phyloP scores from a whole-genome alignment of 2,888 invertebrate genomes.

The Phorcus lineatus region DNA sequence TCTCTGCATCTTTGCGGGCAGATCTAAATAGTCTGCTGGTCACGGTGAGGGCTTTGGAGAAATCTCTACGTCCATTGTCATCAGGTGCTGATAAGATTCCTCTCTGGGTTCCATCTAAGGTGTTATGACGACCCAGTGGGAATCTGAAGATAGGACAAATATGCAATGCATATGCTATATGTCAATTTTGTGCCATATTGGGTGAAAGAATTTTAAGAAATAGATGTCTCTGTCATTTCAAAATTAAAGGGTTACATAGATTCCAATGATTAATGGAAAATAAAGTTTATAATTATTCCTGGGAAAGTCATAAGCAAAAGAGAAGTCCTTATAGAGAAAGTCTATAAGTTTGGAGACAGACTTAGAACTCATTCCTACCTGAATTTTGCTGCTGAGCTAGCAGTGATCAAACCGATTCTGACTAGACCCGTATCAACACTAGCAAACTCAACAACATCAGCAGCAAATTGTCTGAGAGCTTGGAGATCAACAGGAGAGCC shows the following conservation, averaged over 20 bases:
- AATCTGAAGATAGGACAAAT: constrained; percentile 33
- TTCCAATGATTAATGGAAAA: too few relatives aligned
- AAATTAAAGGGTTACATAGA: too few relatives aligned
- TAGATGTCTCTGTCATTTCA: too few relatives aligned
- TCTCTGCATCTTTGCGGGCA: constrained; percentile 51
- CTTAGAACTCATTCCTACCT: constrained; percentile 31
- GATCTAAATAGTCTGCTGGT: constrained; percentile 42
- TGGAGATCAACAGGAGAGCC: constrained; percentile 37
- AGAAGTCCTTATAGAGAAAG: neutral
- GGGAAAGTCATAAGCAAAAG: neutral
- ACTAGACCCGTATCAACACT: constrained; percentile 57
- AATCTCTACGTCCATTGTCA: constrained; percentile 31
- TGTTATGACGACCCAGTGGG: constrained; percentile 38
- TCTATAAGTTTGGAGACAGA: too few relatives aligned
- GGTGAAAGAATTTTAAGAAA: too few relatives aligned
- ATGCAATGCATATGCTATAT: neutral
- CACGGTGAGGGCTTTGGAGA: constrained; percentile 31
- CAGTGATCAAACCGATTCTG: constrained; percentile 69
- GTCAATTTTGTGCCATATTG: neutral
- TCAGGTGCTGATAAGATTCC: constrained; percentile 18
- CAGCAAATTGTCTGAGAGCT: constrained; percentile 45
- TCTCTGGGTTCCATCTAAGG: constrained; percentile 12
- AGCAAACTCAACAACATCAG: constrained; percentile 49
- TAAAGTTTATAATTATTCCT: too few relatives aligned
- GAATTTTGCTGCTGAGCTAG: constrained; percentile 65